Percentiles rank a stretch among this genome's conserved stretches.
Evolutionary conservation across 2,888 invertebrate genomes (phyloP).

Genomic region (Tridacna crocea): DNA sequence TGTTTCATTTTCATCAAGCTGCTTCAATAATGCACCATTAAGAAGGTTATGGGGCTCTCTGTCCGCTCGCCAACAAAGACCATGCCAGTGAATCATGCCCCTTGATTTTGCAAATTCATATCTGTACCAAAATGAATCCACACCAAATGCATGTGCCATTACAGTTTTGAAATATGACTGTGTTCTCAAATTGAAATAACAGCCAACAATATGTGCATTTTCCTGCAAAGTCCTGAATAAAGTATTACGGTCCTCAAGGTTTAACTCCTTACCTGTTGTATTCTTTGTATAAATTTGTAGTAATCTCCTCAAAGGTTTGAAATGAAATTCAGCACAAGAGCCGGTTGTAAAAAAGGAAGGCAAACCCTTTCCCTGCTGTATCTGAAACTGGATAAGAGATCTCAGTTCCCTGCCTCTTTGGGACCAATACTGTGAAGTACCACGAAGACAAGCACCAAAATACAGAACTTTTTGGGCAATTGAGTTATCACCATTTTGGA

Average conservation of each 20-base stretch:
- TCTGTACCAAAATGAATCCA: constrained; percentile 22
- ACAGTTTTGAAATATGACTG: constrained; percentile 33
- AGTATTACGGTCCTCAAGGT: neutral
- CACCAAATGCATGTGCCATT: constrained; percentile 33
- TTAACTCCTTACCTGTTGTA: constrained; percentile 1
- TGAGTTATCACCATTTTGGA: constrained; percentile 51
- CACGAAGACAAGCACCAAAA: constrained; percentile 44
- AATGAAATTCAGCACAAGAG: constrained; percentile 32
- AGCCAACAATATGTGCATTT: constrained; percentile 23
- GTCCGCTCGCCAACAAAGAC: too few species aligned
- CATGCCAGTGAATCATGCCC: too few species aligned
- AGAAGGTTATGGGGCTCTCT: constrained; percentile 27
- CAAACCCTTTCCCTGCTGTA: constrained; percentile 55
- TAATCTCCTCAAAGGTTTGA: constrained; percentile 21
- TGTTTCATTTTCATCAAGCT: constrained; percentile 14
- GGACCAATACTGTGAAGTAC: constrained; percentile 57
- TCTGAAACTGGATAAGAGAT: constrained; percentile 48
- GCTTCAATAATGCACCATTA: neutral
- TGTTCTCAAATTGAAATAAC: constrained; percentile 28
- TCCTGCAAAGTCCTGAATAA: constrained; percentile 19
- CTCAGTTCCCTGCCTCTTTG: constrained; percentile 48
- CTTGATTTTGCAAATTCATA: too few species aligned
- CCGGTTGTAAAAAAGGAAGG: constrained; percentile 30
- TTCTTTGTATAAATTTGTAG: too few species aligned
- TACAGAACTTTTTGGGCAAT: constrained; percentile 53